Percentiles rank a stretch among this genome's conserved stretches.
Evolutionary conservation across 2,113 vertebrate genomes (phyloP).

Genomic region (Sorex araneus): DNA sequence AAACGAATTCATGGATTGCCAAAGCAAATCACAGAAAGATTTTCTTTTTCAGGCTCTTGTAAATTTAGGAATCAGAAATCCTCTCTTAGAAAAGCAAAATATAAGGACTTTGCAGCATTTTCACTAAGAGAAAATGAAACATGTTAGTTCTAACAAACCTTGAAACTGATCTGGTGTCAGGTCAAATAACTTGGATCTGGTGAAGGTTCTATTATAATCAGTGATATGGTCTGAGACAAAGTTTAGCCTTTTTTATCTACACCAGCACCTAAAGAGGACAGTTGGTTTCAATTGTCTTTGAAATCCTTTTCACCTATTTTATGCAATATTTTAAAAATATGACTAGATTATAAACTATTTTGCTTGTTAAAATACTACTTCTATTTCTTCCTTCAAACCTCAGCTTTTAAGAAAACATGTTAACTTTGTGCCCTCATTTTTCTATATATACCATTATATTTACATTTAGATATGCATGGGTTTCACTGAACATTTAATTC

Average conservation of each 20-base stretch:
- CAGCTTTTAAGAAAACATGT: slow-evolving; percentile 21
- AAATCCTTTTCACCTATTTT: neutral
- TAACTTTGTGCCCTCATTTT: neutral
- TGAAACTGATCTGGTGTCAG: neutral
- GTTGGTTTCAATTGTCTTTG: neutral
- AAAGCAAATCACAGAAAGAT: neutral
- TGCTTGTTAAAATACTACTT: neutral
- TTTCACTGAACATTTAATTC: slow-evolving; percentile 21
- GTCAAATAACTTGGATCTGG: neutral
- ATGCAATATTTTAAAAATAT: neutral
- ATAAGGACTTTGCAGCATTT: neutral
- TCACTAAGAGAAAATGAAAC: slow-evolving; percentile 22
- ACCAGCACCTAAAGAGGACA: neutral
- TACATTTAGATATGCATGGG: neutral
- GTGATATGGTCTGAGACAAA: neutral
- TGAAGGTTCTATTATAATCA: neutral
- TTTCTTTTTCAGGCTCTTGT: neutral
- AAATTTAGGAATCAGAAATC: slow-evolving; percentile 31
- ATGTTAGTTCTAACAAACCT: too few relatives aligned
- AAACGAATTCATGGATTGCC: neutral
- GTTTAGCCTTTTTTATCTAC: neutral
- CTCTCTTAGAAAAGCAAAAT: neutral
- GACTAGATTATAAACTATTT: neutral
- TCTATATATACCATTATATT: neutral
- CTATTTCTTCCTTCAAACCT: neutral